A percentile compares a stretch with the other conserved stretches of the same genome.
These are phyloP conservation scores for Danio tinwini DNA, from an alignment of 2,797 vertebrate genomes.

Conservation along the genomic window DNA sequence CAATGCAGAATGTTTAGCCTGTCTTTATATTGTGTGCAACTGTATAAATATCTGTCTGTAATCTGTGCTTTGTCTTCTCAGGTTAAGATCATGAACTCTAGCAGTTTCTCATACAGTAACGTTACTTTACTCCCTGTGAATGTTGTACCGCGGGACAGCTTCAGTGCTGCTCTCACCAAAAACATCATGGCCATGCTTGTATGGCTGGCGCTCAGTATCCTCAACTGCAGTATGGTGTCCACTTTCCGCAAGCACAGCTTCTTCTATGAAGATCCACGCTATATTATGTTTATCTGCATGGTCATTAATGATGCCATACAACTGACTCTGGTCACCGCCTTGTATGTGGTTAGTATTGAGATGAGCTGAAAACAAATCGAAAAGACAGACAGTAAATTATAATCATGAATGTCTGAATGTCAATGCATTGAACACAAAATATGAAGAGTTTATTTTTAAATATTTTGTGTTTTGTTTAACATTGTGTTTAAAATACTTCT, in stretches of 20 bases:
- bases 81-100: slow-evolving; percentile 64
- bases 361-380: neutral
- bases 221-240: slow-evolving; percentile 80
- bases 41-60: neutral
- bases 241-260: slow-evolving; percentile 76
- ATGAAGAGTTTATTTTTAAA: no score
- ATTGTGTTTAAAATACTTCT: no score
- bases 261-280: slow-evolving; percentile 81
- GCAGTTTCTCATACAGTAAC: slow-evolving; percentile 60
- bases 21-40: neutral
- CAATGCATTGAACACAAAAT: neutral
- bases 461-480: no score
- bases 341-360: slow-evolving; percentile 71
- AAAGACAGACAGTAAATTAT: neutral
- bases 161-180: slow-evolving; percentile 73
- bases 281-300: slow-evolving; percentile 84
- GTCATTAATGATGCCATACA: slow-evolving; percentile 81
- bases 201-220: slow-evolving; percentile 76
- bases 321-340: slow-evolving; percentile 76
- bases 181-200: slow-evolving; percentile 79
- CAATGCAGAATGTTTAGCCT: neutral
- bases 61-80: slow-evolving; percentile 22
- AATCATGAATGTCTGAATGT: neutral
- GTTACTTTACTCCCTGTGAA: slow-evolving; percentile 47
- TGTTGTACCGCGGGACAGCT: slow-evolving; percentile 68